Conservation (phyloP, 2,888 invertebrate species). For the Tachina grossa region DNA sequence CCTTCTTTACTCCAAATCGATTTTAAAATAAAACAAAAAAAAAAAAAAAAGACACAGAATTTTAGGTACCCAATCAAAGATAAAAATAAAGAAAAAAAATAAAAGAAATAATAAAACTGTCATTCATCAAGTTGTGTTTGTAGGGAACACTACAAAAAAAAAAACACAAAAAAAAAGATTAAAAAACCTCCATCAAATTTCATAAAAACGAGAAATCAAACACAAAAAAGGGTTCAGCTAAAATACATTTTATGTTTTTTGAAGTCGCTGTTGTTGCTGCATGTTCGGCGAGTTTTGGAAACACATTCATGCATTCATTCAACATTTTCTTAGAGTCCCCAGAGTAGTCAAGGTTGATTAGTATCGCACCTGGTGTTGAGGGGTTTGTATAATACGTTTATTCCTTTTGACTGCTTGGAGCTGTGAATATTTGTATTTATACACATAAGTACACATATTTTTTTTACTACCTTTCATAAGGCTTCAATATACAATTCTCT, state of each 20-base stretch:
- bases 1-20: slow-evolving; percentile 3
- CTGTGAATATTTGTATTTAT: slow-evolving; percentile 1
- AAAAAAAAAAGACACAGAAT: slow-evolving; percentile 24
- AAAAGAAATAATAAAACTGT: slow-evolving; percentile 40
- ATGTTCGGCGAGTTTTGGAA: slow-evolving; percentile 18
- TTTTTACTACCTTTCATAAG: neutral
- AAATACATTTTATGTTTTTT: slow-evolving; percentile 25
- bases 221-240: neutral
- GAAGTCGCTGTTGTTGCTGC: slow-evolving; percentile 8
- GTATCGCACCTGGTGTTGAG: slow-evolving; percentile 65
- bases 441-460: neutral
- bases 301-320: slow-evolving; percentile 14
- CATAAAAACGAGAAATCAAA: neutral
- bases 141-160: neutral
- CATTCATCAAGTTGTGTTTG: slow-evolving; percentile 59
- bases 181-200: slow-evolving; percentile 51
- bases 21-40: slow-evolving; percentile 4
- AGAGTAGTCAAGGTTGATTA: slow-evolving; percentile 63
- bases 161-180: slow-evolving; percentile 13
- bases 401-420: slow-evolving; percentile 18
- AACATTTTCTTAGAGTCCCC: slow-evolving; percentile 34
- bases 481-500: neutral
- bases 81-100: neutral
- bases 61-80: neutral
- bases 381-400: slow-evolving; percentile 1